Conservation (phyloP, 2,113 vertebrate genomes). For the Pomatorhinus ruficollis region DNA sequence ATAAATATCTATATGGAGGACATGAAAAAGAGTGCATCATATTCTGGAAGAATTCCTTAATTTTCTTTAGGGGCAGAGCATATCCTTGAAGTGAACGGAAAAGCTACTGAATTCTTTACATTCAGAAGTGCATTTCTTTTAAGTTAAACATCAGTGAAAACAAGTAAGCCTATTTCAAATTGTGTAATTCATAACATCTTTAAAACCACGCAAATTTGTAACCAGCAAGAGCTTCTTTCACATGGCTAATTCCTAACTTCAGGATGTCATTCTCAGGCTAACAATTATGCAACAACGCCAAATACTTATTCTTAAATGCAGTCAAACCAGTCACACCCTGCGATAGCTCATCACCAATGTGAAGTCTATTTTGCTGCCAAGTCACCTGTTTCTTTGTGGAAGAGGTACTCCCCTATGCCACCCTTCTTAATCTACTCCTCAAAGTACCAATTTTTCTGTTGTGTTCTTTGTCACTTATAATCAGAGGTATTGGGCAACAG, state of each 20-base stretch:
- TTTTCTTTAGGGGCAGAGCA: not conserved
- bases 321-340: not conserved
- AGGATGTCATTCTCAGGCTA: not conserved
- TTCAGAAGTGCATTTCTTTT: not conserved
- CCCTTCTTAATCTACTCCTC: not conserved
- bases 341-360: rapidly evolving
- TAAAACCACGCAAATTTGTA: not conserved
- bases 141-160: not conserved
- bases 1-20: not conserved
- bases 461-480: rapidly evolving
- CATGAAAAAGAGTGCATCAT: not conserved
- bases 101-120: not conserved
- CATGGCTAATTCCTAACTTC: not conserved
- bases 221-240: not conserved
- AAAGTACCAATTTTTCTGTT: not conserved
- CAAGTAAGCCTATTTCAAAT: not conserved
- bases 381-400: not conserved
- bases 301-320: not conserved
- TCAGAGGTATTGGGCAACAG: not conserved
- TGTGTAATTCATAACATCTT: not conserved
- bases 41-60: not conserved
- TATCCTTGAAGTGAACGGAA: not conserved
- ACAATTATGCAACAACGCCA: not conserved
- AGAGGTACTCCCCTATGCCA: not conserved
- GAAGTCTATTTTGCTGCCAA: not conserved